These are phyloP conservation scores for Cettia cetti DNA, from an alignment of 2,113 vertebrate genomes.

Conservation along the genomic window DNA sequence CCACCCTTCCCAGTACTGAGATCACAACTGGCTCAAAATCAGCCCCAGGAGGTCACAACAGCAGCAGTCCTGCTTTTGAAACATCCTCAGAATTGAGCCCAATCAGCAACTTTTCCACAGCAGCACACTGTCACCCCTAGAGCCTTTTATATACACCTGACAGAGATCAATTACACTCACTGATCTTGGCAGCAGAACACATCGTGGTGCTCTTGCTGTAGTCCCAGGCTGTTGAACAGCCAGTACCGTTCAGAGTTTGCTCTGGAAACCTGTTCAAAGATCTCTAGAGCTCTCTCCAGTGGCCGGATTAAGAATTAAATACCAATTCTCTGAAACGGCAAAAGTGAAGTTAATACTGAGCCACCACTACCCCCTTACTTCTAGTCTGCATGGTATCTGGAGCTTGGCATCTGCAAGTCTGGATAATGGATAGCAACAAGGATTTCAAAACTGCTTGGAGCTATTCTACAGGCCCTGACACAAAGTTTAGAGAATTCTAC, in stretches of 20 bases:
- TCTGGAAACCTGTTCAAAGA: not conserved
- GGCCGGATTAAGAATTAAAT: conserved; percentile 18
- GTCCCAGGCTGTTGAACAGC: not conserved
- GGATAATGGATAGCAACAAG: not conserved
- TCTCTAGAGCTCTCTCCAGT: conserved; percentile 57
- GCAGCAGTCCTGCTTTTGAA: not conserved
- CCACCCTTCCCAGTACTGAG: not conserved
- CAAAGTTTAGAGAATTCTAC: not conserved
- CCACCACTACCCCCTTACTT: not conserved
- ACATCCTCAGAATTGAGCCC: not conserved
- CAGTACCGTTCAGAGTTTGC: not conserved
- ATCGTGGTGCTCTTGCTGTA: not conserved
- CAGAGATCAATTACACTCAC: not conserved
- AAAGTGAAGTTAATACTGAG: not conserved
- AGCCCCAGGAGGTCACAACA: not conserved
- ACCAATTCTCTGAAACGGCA: not conserved
- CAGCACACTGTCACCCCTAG: not conserved
- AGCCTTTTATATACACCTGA: not conserved
- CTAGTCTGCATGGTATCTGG: not conserved
- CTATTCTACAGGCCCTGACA: not conserved
- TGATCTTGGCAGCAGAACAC: not conserved
- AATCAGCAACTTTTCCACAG: not conserved
- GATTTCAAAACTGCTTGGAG: not conserved
- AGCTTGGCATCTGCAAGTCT: not conserved
- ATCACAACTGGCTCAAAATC: not conserved